phyloP scores from a whole-genome alignment of 2,888 invertebrate species.

The Aradus depressus region DNA sequence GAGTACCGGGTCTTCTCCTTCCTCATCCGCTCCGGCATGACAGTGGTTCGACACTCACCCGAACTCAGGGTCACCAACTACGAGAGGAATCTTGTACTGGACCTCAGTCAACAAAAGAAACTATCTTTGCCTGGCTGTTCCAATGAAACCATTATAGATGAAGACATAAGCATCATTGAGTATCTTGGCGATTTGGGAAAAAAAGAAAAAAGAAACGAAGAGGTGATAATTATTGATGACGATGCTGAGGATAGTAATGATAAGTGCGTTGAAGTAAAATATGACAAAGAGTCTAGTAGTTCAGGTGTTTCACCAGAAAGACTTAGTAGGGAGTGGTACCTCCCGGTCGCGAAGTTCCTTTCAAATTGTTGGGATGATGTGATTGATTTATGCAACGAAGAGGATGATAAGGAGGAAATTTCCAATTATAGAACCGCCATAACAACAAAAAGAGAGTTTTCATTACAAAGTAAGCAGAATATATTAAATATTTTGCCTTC shows the following conservation, averaged over 20 bases:
- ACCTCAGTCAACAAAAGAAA: slow-evolving; percentile 16
- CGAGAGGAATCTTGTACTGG: slow-evolving; percentile 23
- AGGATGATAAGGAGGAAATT: background rate
- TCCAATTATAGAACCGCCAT: too few relatives aligned
- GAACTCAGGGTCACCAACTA: slow-evolving; percentile 25
- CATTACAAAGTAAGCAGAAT: slow-evolving; percentile 5
- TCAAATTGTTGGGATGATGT: background rate
- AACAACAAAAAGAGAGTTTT: slow-evolving; percentile 6
- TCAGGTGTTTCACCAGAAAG: too few relatives aligned
- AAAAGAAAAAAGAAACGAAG: too few relatives aligned
- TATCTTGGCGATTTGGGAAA: too few relatives aligned
- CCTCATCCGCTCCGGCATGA: slow-evolving; percentile 46
- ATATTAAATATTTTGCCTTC: slow-evolving; percentile 7
- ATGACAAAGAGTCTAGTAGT: too few relatives aligned
- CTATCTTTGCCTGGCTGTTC: slow-evolving; percentile 1
- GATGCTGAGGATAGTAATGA: too few relatives aligned
- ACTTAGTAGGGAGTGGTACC: slow-evolving; percentile 4
- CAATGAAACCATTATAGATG: too few relatives aligned
- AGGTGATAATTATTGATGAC: too few relatives aligned
- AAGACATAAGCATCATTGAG: too few relatives aligned
- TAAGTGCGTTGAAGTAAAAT: background rate
- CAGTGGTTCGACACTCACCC: slow-evolving; percentile 41
- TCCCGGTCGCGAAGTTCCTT: slow-evolving; percentile 1
- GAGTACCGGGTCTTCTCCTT: slow-evolving; percentile 51
- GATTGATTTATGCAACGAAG: slow-evolving; percentile 13